Evolutionary conservation across 1,140 invertebrate species (phyloP).

Genomic region (Ganaspis sp.): DNA sequence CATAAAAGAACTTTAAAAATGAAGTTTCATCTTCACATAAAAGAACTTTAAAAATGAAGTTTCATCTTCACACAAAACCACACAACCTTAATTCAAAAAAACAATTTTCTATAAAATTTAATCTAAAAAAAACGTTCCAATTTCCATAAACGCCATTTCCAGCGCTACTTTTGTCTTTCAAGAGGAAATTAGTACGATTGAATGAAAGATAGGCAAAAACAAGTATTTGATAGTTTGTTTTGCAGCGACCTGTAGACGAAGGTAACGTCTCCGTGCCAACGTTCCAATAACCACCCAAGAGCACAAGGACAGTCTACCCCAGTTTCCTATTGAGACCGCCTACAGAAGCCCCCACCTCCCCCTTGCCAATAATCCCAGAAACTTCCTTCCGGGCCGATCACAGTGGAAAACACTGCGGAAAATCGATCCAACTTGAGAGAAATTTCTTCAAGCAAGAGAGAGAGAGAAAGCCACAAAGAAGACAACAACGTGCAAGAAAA

Average conservation of each 20-base stretch:
- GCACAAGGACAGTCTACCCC: conserved; percentile 74
- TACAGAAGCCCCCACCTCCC: conserved; percentile 56
- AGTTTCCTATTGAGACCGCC: conserved; percentile 73
- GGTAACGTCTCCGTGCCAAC: conserved; percentile 73
- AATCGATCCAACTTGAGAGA: conserved; percentile 60
- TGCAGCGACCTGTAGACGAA: conserved; percentile 67
- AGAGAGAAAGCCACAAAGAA: neutral
- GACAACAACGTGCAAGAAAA: no score
- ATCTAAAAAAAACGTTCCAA: no score
- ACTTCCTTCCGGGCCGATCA: conserved; percentile 67
- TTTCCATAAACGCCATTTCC: no score
- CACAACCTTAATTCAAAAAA: no score
- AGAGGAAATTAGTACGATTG: no score
- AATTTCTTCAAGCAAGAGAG: conserved; percentile 52
- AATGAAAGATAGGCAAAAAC: no score
- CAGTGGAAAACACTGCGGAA: conserved; percentile 68
- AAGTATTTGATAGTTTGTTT: neutral
- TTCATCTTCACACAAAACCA: no score
- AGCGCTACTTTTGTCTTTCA: no score
- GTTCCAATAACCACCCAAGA: conserved; percentile 73
- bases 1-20: no score
- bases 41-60: no score
- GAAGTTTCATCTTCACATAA: no score
- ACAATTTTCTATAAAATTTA: no score
- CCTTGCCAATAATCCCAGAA: conserved; percentile 31